Base-by-base conservation (phyloP, 2,797 vertebrate genomes). In the Gadopsis bispinosus region DNA sequence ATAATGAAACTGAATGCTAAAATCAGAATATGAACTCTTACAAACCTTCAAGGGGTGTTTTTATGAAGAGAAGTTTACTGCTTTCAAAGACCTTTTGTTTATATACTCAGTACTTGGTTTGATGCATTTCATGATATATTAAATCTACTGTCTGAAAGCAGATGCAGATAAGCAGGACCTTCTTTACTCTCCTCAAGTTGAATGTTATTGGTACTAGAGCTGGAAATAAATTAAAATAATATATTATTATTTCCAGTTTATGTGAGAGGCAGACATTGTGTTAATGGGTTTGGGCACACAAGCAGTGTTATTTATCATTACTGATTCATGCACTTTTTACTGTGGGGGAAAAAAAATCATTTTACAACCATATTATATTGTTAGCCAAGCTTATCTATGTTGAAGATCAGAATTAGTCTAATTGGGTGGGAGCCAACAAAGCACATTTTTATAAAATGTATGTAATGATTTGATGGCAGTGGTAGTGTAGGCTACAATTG, bases 321-420 rank as follows among this genome's bases (percentile, higher is more conserved):
- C 71, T 66, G 67, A 85, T 85, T 90, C 54, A 77, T 82, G 51
- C 55, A 76, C 66, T 47, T 77, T 83, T 77, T 58, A 77, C 37
- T 62, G 26, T 50, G 12, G 4, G 51, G 80, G 76, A 65, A 78
- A 62, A 37, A 58, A 64, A 41, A 43, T 54, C 12, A 35, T 65
- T 68, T 16, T 84, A 80, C 29, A 73, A 80, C 50, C 53, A 79
- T 69, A 78, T 81, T 74, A 77, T 60, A 77, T 64, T 73, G 56
- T 68, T 70, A 71, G 54, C 47, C 14, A 63, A 53, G 43, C 37
- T 74, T 71, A 74, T 83, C 37, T 67, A 53, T 66, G 77, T 60
- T 66, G 54, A 51, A 75, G 41, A 75, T 80, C 55, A 83, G 37
- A 79, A 62, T 69, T 26, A 66, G 41, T 62, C 51, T 26, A 33